Percentiles rank a stretch among this genome's conserved stretches.
Evolutionary conservation across 2,797 vertebrate genomes (phyloP).

Genomic region (Pteropus rufus): DNA sequence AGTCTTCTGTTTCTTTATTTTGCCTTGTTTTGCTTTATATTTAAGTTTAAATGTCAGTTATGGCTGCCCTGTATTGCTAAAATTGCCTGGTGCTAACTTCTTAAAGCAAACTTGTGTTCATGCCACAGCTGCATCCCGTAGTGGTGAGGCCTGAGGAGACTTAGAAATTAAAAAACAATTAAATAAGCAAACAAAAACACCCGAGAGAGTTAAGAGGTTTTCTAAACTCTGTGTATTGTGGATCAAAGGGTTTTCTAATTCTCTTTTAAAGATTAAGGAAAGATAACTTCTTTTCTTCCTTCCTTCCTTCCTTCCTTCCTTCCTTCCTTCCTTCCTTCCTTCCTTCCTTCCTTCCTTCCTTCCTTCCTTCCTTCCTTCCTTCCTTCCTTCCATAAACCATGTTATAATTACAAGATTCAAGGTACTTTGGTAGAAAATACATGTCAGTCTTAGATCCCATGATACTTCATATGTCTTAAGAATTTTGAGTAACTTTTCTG

Average conservation of each 20-base stretch:
- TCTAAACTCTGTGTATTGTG: neutral
- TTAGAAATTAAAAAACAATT: neutral
- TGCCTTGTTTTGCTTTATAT: neutral
- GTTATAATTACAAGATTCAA: neutral
- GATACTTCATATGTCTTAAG: neutral
- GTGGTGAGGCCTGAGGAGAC: neutral
- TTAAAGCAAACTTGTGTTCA: neutral
- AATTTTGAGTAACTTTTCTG: neutral
- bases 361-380: neutral
- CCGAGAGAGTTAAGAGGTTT: neutral
- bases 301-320: neutral
- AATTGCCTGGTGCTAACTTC: neutral
- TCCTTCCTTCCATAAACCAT: neutral
- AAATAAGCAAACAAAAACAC: neutral
- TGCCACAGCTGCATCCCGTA: neutral
- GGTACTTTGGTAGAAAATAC: neutral
- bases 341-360: too few species aligned
- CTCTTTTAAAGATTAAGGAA: neutral
- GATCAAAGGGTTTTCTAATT: neutral
- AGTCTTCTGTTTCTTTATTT: neutral
- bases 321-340: neutral
- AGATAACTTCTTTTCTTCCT: neutral
- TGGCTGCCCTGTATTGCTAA: neutral
- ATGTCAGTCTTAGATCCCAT: neutral
- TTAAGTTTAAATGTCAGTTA: constrained; percentile 1